phyloP scores from a whole-genome alignment of 1,140 invertebrate genomes.

The Bilobella aurantiaca region DNA sequence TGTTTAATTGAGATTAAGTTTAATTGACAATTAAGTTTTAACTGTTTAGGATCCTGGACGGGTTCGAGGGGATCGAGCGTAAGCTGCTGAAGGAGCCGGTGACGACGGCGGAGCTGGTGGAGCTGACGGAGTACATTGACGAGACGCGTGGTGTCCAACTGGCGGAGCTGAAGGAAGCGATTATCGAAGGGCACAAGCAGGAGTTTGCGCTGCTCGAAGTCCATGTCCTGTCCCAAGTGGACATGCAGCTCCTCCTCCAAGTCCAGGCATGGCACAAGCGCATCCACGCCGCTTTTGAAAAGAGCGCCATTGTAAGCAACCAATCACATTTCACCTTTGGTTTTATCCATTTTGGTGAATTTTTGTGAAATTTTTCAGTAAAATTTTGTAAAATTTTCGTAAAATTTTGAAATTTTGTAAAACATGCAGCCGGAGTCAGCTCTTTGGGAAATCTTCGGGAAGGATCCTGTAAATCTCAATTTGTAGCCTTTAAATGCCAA shows the following conservation, averaged over 20 bases:
- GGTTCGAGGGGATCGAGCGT: conserved; percentile 34
- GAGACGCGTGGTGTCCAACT: conserved; percentile 51
- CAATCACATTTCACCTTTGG: not conserved
- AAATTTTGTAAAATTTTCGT: not conserved
- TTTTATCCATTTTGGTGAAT: not conserved
- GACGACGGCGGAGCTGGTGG: conserved; percentile 60
- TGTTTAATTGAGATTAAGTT: not conserved
- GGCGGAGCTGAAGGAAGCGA: conserved; percentile 50
- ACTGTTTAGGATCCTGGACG: conserved; percentile 30
- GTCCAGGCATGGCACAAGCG: conserved; percentile 61
- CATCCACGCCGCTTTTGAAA: conserved; percentile 60
- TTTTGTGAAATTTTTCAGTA: not conserved
- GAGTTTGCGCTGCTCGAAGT: conserved; percentile 57
- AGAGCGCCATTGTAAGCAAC: conserved; percentile 48
- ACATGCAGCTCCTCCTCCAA: conserved; percentile 54
- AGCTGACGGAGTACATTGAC: conserved; percentile 53
- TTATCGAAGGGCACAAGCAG: conserved; percentile 50
- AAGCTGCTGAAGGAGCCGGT: conserved; percentile 52
- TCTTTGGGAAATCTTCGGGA: conserved; percentile 26
- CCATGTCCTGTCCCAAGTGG: conserved; percentile 51
- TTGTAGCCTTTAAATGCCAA: too few relatives aligned
- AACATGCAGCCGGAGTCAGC: conserved; percentile 32
- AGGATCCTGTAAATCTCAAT: conserved; percentile 29
- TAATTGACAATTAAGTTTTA: conserved; percentile 8
- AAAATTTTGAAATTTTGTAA: not conserved